phyloP scores from a whole-genome alignment of 2,113 vertebrate species.

The Muntiacus reevesi region DNA sequence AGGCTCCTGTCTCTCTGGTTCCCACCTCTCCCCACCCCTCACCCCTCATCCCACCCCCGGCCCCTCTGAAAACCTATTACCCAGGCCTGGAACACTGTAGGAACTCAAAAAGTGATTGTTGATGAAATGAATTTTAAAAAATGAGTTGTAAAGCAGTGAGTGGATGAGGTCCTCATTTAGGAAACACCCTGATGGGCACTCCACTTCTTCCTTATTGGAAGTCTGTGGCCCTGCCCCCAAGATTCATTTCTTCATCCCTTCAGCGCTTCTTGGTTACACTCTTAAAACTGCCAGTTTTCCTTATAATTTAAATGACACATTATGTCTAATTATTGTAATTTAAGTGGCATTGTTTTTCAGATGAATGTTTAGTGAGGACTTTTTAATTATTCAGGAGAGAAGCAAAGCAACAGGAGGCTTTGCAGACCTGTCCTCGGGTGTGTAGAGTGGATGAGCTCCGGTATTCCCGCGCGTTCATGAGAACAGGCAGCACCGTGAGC shows the following conservation, averaged over 20 bases:
- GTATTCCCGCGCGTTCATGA: background rate
- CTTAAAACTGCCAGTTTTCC: background rate
- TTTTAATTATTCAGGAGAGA: background rate
- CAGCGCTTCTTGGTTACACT: background rate
- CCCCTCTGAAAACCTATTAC: background rate
- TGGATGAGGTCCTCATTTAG: background rate
- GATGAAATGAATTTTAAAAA: background rate
- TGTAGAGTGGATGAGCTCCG: background rate
- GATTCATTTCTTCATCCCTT: background rate
- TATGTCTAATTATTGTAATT: background rate
- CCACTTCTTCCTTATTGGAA: background rate
- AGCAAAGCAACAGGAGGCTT: background rate
- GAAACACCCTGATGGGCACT: background rate
- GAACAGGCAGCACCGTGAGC: background rate
- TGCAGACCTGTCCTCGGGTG: background rate
- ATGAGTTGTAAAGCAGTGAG: background rate
- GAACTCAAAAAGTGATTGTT: background rate
- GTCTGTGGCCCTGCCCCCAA: rapidly evolving
- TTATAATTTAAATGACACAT: background rate
- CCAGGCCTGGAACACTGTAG: background rate
- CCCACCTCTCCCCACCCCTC: background rate
- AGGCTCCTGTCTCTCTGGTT: background rate
- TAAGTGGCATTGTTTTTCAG: background rate
- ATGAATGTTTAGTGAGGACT: background rate
- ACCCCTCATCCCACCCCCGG: rapidly evolving